These are phyloP conservation scores for Heteromyza rotundicornis DNA, from an alignment of 2,888 invertebrate genomes.

Conservation along the genomic window DNA sequence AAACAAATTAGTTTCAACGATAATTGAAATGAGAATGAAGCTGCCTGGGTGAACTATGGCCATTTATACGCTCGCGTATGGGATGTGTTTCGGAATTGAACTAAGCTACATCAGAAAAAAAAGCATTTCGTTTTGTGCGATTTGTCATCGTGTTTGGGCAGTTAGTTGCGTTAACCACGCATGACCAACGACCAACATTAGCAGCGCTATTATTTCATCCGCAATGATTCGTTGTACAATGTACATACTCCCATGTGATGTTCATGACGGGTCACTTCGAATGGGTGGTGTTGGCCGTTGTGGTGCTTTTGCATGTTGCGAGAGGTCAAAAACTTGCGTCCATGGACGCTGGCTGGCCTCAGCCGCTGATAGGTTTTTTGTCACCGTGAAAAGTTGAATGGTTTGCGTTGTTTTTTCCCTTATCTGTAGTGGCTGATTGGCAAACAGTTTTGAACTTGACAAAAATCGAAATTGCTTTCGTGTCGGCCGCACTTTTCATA, in stretches of 20 bases:
- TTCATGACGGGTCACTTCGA: too few relatives aligned
- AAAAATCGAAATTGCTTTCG: neutral
- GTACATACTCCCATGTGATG: too few relatives aligned
- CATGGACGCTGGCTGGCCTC: conserved; percentile 22
- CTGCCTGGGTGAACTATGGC: neutral
- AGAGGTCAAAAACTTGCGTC: conserved; percentile 10
- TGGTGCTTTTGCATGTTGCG: too few relatives aligned
- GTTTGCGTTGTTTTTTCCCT: too few relatives aligned
- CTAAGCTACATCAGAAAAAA: too few relatives aligned
- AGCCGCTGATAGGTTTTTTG: too few relatives aligned
- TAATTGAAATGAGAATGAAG: conserved; percentile 16
- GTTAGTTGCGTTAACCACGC: conserved; percentile 26
- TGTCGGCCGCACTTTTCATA: too few relatives aligned
- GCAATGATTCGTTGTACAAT: too few relatives aligned
- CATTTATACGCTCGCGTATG: conserved; percentile 21
- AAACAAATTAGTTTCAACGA: conserved; percentile 9
- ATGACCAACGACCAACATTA: conserved; percentile 22
- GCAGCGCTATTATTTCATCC: neutral
- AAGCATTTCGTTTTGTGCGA: conserved; percentile 2
- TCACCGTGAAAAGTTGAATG: conserved; percentile 3
- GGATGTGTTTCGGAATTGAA: too few relatives aligned
- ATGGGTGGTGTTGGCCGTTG: too few relatives aligned
- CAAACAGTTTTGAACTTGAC: neutral
- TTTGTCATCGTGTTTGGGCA: conserved; percentile 9
- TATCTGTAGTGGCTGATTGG: neutral